Conservation (phyloP, 2,113 vertebrate genomes). For the Dipodomys merriami region DNA sequence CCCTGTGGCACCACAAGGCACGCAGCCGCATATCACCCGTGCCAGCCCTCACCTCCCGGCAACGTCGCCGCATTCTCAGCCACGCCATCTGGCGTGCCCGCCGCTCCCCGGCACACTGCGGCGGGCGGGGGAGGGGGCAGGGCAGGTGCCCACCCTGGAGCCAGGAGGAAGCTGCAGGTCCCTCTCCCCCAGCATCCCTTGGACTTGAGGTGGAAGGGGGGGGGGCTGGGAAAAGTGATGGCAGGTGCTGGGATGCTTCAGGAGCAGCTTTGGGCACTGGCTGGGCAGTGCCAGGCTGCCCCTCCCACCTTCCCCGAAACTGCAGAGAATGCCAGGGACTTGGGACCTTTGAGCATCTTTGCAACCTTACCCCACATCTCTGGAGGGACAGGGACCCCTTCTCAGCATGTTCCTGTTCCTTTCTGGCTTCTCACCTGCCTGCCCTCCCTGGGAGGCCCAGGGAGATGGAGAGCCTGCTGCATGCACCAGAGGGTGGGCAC, state of each 20-base stretch:
- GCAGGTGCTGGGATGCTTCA: constrained; percentile 18
- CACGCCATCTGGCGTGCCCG: constrained; percentile 81
- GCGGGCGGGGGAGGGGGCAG: constrained; percentile 76
- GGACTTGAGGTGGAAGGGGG: constrained; percentile 39
- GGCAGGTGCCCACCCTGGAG: constrained; percentile 81
- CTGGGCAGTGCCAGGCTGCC: constrained; percentile 57
- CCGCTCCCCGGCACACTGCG: constrained; percentile 78
- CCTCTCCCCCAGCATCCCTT: constrained; percentile 38
- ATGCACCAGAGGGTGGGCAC: background rate
- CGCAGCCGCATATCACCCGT: constrained; percentile 76
- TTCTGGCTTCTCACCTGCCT: background rate
- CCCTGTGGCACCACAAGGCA: constrained; percentile 78
- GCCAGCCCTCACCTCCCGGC: constrained; percentile 83
- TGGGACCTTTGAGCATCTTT: background rate
- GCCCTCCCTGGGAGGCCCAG: background rate
- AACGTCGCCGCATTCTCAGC: constrained; percentile 80
- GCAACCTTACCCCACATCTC: background rate
- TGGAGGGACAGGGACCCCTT: background rate
- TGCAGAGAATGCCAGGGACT: constrained; percentile 16
- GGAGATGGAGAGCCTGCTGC: background rate
- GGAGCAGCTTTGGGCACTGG: constrained; percentile 25
- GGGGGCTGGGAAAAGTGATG: constrained; percentile 14
- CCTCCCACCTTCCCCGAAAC: background rate
- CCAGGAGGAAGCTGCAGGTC: constrained; percentile 52
- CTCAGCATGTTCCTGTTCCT: fast-evolving